A percentile compares a stretch with the other conserved stretches of the same genome.
Conservation (phyloP, 1,140 invertebrate genomes). For the Apis cerana region DNA sequence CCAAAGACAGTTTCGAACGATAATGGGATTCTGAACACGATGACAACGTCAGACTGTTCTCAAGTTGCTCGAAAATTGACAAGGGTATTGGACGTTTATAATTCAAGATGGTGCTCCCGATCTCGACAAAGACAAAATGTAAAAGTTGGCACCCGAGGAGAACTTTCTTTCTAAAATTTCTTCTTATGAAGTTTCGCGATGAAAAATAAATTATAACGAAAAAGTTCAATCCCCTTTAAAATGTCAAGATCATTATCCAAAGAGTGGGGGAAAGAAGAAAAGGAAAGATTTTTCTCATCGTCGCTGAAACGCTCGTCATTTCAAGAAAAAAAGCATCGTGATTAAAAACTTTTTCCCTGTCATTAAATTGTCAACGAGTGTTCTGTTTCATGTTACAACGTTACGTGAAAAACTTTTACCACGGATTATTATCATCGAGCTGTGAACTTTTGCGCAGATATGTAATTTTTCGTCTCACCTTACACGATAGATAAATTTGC, state of each 20-base stretch:
- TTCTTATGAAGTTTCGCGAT: not conserved
- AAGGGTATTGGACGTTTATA: not conserved
- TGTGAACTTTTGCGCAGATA: too few relatives aligned
- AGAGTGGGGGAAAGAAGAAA: not conserved
- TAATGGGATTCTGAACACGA: not conserved
- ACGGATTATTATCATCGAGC: too few relatives aligned
- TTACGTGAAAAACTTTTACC: too few relatives aligned
- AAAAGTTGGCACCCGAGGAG: not conserved
- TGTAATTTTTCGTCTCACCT: too few relatives aligned
- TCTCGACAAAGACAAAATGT: not conserved
- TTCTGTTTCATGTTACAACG: too few relatives aligned
- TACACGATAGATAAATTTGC: too few relatives aligned
- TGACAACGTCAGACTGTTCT: not conserved
- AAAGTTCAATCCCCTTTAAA: not conserved
- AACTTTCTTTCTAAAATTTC: not conserved
- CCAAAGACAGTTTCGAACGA: not conserved
- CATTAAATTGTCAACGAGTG: too few relatives aligned
- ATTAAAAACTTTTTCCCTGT: too few relatives aligned
- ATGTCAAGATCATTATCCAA: not conserved
- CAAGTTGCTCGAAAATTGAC: not conserved
- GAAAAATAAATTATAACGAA: not conserved
- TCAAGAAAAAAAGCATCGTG: too few relatives aligned
- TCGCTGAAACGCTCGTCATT: not conserved
- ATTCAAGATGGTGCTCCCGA: not conserved
- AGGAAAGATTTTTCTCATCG: not conserved